Conservation (phyloP, 2,888 invertebrate species). For the Heliconius aoede region DNA sequence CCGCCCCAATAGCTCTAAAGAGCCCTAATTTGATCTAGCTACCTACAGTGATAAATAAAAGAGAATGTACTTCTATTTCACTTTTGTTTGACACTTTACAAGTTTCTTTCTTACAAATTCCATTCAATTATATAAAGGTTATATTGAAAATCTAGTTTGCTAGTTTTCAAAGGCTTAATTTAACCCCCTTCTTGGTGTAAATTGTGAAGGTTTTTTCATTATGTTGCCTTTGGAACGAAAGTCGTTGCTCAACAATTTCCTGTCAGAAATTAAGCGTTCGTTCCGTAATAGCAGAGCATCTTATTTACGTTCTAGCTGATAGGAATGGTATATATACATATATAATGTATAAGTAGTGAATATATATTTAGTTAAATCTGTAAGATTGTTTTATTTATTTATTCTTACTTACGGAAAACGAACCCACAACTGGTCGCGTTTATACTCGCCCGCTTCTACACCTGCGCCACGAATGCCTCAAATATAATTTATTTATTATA, state of each 20-base stretch:
- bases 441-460: too few relatives aligned
- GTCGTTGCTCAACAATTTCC: constrained; percentile 74
- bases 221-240: constrained; percentile 58
- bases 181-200: constrained; percentile 54
- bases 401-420: too few relatives aligned
- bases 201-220: constrained; percentile 56
- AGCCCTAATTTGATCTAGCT: constrained; percentile 35
- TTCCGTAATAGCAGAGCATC: constrained; percentile 10
- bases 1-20: constrained; percentile 30
- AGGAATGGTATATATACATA: too few relatives aligned
- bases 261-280: constrained; percentile 60
- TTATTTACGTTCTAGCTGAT: not conserved
- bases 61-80: constrained; percentile 25
- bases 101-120: constrained; percentile 58
- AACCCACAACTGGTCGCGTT: too few relatives aligned
- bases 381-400: not conserved
- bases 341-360: too few relatives aligned
- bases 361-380: not conserved
- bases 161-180: constrained; percentile 64
- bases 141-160: constrained; percentile 66
- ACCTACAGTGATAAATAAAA: constrained; percentile 32
- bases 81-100: constrained; percentile 56
- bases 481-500: too few relatives aligned
- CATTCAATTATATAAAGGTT: constrained; percentile 69
- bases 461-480: too few relatives aligned